Evolutionary conservation across 2,888 invertebrate genomes (phyloP).

Genomic region (Junonia oenone): DNA sequence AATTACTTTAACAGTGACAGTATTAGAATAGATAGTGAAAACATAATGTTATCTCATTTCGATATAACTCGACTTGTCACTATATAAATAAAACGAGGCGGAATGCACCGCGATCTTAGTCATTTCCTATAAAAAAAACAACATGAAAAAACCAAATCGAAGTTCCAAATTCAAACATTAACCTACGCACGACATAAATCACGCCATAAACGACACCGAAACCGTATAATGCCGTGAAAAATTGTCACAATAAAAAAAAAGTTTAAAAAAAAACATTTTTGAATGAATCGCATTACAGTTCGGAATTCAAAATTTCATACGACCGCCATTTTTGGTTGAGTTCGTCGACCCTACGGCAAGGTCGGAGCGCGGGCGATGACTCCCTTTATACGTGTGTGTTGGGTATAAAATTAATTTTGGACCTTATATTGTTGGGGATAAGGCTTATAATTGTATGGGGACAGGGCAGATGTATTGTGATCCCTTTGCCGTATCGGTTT

Average conservation of each 20-base stretch:
- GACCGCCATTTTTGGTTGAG: constrained; percentile 51
- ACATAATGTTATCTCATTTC: neutral
- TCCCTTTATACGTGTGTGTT: constrained; percentile 37
- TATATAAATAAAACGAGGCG: neutral
- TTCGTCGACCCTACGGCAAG: constrained; percentile 60
- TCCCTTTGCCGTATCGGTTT: constrained; percentile 16
- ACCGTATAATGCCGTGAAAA: neutral
- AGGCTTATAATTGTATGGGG: constrained; percentile 22
- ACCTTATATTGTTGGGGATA: constrained; percentile 21
- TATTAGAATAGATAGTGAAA: no score
- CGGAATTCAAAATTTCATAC: constrained; percentile 29
- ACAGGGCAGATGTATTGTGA: constrained; percentile 29
- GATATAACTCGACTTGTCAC: neutral
- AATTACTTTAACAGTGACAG: no score
- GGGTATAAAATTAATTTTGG: constrained; percentile 21
- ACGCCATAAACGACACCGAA: neutral
- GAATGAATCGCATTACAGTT: constrained; percentile 9
- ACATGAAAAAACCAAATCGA: neutral
- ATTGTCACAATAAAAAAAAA: neutral
- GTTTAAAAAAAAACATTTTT: neutral
- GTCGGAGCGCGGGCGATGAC: constrained; percentile 63
- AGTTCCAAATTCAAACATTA: constrained; percentile 5
- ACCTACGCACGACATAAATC: neutral
- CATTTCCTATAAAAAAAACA: neutral
- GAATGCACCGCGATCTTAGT: neutral